Evolutionary conservation across 2,113 vertebrate genomes (phyloP).

Genomic region (Gorsachius goisagi): DNA sequence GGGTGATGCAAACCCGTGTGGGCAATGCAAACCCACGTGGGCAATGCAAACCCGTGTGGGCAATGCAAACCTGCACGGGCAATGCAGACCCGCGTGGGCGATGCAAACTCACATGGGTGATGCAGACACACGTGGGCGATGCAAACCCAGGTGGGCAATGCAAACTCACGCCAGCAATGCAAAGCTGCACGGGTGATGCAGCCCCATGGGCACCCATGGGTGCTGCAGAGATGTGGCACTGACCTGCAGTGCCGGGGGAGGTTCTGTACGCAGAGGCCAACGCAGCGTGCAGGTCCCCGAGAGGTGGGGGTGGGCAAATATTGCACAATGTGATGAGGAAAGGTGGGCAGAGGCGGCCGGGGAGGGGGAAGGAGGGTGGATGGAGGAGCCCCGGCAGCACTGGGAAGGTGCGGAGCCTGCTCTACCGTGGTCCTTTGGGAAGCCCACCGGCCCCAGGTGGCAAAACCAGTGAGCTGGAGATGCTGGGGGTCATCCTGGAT

Average conservation of each 20-base stretch:
- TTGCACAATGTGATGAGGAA: neutral
- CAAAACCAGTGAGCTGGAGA: neutral
- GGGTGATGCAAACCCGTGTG: too few relatives aligned
- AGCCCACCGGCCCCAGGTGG: neutral
- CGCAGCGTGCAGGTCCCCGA: fast-evolving
- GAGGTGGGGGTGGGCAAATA: too few relatives aligned
- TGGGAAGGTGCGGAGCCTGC: neutral
- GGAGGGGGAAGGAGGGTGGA: neutral
- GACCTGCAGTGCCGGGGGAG: neutral
- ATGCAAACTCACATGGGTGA: neutral
- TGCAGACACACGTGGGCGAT: too few relatives aligned
- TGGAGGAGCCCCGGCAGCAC: too few relatives aligned
- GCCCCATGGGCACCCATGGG: neutral
- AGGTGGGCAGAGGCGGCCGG: fast-evolving
- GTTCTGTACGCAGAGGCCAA: neutral
- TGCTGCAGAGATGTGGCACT: fast-evolving
- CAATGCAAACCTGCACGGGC: fast-evolving
- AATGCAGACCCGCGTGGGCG: neutral
- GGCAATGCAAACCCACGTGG: too few relatives aligned
- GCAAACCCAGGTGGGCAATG: too few relatives aligned
- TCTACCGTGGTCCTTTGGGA: neutral
- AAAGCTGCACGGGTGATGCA: neutral
- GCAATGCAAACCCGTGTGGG: too few relatives aligned
- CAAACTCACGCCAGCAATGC: too few relatives aligned
- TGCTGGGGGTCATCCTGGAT: neutral